phyloP scores from a whole-genome alignment of 53 echinoderm and acorn worm species.

The Stichopus horrens region DNA sequence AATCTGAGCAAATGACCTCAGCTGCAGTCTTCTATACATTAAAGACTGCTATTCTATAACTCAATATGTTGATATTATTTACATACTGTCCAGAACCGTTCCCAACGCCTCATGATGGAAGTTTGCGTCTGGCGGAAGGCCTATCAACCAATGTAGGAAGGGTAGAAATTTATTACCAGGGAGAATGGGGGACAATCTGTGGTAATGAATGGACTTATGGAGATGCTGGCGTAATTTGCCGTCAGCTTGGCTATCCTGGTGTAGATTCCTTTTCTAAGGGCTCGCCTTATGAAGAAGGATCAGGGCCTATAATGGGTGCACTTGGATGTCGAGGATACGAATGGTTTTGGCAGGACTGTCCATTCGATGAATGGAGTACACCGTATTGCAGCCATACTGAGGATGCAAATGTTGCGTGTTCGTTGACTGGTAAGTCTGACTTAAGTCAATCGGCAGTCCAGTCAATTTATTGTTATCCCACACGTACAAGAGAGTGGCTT shows the following conservation, averaged over 20 bases:
- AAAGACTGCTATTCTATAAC: too few species aligned
- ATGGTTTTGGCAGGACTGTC: slow-evolving; percentile 1
- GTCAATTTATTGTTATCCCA: too few species aligned
- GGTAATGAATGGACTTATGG: background rate
- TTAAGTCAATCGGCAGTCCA: too few species aligned
- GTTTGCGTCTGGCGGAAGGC: background rate
- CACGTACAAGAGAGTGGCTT: too few species aligned
- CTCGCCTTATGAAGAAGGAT: background rate
- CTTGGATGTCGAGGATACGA: slow-evolving; percentile 2
- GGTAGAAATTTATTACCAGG: background rate
- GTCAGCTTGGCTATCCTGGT: slow-evolving; percentile 7
- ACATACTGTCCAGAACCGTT: background rate
- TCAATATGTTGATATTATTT: too few species aligned
- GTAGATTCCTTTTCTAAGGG: background rate
- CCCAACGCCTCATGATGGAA: background rate
- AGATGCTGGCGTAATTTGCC: slow-evolving; percentile 17
- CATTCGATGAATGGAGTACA: slow-evolving; percentile 1
- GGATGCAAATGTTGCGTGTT: background rate
- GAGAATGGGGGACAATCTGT: slow-evolving; percentile 29
- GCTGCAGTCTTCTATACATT: too few species aligned
- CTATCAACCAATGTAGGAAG: background rate
- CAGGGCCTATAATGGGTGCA: background rate
- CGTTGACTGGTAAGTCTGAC: background rate
- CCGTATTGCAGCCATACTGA: background rate
- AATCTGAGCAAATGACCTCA: too few species aligned